Conservation (phyloP, 2,888 invertebrate genomes). For the Nemapogon koenigi region DNA sequence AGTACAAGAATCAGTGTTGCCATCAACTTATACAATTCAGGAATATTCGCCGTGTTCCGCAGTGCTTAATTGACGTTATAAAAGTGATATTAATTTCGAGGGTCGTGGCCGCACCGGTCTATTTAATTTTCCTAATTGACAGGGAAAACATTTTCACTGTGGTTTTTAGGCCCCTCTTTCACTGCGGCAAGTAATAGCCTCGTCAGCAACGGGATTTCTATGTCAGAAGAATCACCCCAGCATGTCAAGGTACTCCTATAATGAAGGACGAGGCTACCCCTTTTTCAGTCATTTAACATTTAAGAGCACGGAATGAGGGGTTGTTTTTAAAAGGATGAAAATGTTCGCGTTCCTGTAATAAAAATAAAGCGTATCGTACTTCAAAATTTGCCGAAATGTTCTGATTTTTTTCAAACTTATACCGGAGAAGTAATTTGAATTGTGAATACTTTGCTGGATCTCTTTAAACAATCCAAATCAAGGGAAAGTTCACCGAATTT, state of each 20-base stretch:
- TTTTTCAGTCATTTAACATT: conserved; percentile 9
- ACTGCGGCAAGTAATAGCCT: conserved; percentile 31
- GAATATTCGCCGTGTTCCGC: conserved; percentile 12
- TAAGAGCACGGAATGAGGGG: background rate
- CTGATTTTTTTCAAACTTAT: no score
- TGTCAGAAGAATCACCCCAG: conserved; percentile 17
- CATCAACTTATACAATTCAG: background rate
- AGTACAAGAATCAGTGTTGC: background rate
- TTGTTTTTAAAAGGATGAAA: background rate
- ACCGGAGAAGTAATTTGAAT: no score
- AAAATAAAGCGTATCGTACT: no score
- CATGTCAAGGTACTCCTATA: conserved; percentile 29
- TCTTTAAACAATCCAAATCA: no score
- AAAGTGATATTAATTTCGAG: conserved; percentile 47
- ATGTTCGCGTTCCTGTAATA: no score
- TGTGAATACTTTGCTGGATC: no score
- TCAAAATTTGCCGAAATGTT: no score
- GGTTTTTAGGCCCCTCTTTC: conserved; percentile 20
- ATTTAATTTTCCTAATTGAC: conserved; percentile 57
- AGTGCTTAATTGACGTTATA: conserved; percentile 28
- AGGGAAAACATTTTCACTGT: conserved; percentile 30
- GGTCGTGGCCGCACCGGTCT: conserved; percentile 34
- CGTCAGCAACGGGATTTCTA: conserved; percentile 27
- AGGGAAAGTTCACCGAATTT: no score
- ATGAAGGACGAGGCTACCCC: conserved; percentile 23